These are phyloP conservation scores for Ethmia dodecea DNA, from an alignment of 2,888 invertebrate genomes.

Conservation along the genomic window DNA sequence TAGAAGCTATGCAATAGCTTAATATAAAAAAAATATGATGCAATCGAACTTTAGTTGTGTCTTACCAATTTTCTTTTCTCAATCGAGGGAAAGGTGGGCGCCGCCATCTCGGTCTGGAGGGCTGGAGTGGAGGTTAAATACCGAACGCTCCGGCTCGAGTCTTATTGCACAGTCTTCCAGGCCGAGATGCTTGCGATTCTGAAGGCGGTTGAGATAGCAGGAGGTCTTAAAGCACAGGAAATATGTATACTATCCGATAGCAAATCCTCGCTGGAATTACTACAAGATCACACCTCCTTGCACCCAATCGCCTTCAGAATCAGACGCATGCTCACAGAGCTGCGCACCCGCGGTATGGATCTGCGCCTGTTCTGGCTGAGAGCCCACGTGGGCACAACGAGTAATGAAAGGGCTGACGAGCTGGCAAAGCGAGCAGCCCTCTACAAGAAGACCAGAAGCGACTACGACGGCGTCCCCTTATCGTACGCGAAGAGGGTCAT, in stretches of 20 bases:
- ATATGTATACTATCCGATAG: not conserved
- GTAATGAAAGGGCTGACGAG: slow-evolving; percentile 14
- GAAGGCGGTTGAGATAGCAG: not conserved
- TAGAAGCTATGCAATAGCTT: too few species aligned
- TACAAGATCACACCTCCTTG: not conserved
- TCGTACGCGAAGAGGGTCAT: not conserved
- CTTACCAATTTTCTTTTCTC: too few species aligned
- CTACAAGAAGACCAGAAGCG: not conserved
- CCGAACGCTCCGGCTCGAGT: not conserved
- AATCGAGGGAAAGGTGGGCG: slow-evolving; percentile 10
- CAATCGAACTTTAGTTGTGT: too few species aligned
- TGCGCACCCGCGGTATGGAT: not conserved
- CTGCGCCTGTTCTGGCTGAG: slow-evolving; percentile 14
- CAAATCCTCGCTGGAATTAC: not conserved
- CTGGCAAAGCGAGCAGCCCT: slow-evolving; percentile 10
- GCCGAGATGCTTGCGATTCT: slow-evolving; percentile 1
- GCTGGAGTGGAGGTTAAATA: not conserved
- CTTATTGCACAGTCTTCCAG: slow-evolving; percentile 6
- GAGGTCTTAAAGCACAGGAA: not conserved
- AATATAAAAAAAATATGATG: too few species aligned
- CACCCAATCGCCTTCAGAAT: not conserved
- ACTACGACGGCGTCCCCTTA: slow-evolving; percentile 12
- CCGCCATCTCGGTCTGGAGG: slow-evolving; percentile 2
- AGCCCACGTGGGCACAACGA: slow-evolving; percentile 13
- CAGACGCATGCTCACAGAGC: not conserved